Percentiles rank a stretch among this genome's conserved stretches.
phyloP scores from a whole-genome alignment of 2,888 invertebrate species.

The Urechis unicinctus region DNA sequence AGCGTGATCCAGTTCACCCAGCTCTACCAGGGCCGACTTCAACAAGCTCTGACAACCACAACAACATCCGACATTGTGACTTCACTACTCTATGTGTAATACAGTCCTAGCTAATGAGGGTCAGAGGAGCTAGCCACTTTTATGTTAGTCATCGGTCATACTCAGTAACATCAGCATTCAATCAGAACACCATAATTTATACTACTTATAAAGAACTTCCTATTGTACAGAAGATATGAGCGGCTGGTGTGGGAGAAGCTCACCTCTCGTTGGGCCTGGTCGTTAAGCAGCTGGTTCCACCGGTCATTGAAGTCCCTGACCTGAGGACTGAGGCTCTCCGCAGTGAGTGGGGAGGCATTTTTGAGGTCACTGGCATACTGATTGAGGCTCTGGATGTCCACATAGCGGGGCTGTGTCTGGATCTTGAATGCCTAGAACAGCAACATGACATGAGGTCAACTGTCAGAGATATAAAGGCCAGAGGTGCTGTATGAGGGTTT shows the following conservation, averaged over 20 bases:
- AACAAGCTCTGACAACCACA: constrained; percentile 30
- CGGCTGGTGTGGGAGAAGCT: constrained; percentile 3
- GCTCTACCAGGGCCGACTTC: constrained; percentile 39
- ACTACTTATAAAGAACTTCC: too few species aligned
- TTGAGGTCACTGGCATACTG: constrained; percentile 44
- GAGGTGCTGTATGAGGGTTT: not conserved
- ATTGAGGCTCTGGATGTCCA: constrained; percentile 45
- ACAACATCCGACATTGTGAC: not conserved
- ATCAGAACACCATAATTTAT: too few species aligned
- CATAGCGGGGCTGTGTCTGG: constrained; percentile 40
- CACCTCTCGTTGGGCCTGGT: constrained; percentile 45
- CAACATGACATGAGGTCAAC: not conserved
- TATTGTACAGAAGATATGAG: too few species aligned
- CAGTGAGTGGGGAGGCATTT: constrained; percentile 44
- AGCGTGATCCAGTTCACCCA: constrained; percentile 46
- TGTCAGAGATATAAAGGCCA: not conserved
- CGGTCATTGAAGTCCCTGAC: constrained; percentile 43
- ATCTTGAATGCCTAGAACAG: constrained; percentile 36
- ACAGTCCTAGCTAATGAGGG: too few species aligned
- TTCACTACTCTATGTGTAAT: too few species aligned
- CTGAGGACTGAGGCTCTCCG: constrained; percentile 37
- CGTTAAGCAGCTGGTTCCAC: constrained; percentile 43
- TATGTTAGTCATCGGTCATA: too few species aligned
- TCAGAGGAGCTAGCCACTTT: too few species aligned
- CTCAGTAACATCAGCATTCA: not conserved